These are phyloP conservation scores for Gouania willdenowi DNA, from an alignment of 2,797 vertebrate genomes.

Conservation along the genomic window DNA sequence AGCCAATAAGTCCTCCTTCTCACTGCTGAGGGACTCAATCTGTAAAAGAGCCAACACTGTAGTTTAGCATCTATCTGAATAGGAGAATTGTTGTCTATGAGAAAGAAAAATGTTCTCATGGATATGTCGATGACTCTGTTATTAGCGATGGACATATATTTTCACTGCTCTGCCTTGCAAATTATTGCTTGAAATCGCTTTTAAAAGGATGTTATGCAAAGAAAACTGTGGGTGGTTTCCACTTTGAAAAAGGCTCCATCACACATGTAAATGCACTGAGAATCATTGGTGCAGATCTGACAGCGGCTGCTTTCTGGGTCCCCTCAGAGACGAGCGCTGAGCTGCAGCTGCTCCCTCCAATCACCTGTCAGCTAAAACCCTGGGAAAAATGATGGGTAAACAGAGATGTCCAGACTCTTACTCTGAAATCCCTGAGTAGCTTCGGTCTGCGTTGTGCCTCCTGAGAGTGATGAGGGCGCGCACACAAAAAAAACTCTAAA, in stretches of 20 bases:
- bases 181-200: background rate
- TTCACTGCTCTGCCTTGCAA: background rate
- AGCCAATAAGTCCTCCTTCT: constrained; percentile 83
- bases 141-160: no score
- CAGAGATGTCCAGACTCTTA: constrained; percentile 51
- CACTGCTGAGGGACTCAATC: constrained; percentile 79
- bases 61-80: no score
- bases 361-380: constrained; percentile 59
- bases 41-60: constrained; percentile 40
- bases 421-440: constrained; percentile 38
- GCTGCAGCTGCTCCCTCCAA: constrained; percentile 22
- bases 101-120: no score
- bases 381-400: constrained; percentile 49
- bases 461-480: constrained; percentile 39
- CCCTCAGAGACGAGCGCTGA: constrained; percentile 34
- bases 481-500: constrained; percentile 52
- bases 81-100: no score
- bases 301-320: constrained; percentile 42
- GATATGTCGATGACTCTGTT: no score
- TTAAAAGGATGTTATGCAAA: no score
- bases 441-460: constrained; percentile 24
- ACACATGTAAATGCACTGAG: constrained; percentile 30
- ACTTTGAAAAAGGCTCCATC: background rate
- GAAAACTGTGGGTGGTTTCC: no score
- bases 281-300: constrained; percentile 60